phyloP scores from a whole-genome alignment of 1,140 invertebrate genomes.

The Lepidostoma basale region DNA sequence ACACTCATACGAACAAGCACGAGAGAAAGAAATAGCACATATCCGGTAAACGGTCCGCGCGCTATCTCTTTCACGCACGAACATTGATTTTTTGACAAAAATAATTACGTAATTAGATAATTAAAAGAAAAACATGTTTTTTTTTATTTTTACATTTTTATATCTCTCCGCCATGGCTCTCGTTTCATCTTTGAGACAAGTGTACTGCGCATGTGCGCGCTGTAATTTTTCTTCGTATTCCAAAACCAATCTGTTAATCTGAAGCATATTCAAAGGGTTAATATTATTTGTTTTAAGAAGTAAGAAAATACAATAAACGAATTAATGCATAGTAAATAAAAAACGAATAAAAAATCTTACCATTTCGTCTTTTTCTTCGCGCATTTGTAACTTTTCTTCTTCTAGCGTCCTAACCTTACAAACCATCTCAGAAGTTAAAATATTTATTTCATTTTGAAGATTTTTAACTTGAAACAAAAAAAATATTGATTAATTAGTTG shows the following conservation, averaged over 20 bases:
- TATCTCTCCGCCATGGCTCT: conserved; percentile 47
- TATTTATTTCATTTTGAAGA: conserved; percentile 31
- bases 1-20: too few relatives aligned
- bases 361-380: conserved; percentile 31
- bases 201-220: conserved; percentile 49
- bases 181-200: conserved; percentile 52
- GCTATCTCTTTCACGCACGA: too few relatives aligned
- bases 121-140: conserved; percentile 52
- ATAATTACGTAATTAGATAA: not conserved
- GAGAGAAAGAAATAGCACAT: too few relatives aligned
- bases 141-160: conserved; percentile 47
- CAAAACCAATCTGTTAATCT: conserved; percentile 56
- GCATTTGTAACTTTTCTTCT: conserved; percentile 18
- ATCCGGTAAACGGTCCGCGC: too few relatives aligned
- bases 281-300: not conserved
- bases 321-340: not conserved
- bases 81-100: too few relatives aligned
- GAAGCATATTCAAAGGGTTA: not conserved
- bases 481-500: too few relatives aligned
- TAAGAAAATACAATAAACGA: not conserved
- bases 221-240: conserved; percentile 60
- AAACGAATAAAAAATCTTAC: conserved; percentile 5
- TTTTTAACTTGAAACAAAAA: conserved; percentile 21
- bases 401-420: conserved; percentile 17
- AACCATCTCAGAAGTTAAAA: not conserved